Evolutionary conservation across 2,797 vertebrate genomes (phyloP).

Genomic region (Siniperca undulata): DNA sequence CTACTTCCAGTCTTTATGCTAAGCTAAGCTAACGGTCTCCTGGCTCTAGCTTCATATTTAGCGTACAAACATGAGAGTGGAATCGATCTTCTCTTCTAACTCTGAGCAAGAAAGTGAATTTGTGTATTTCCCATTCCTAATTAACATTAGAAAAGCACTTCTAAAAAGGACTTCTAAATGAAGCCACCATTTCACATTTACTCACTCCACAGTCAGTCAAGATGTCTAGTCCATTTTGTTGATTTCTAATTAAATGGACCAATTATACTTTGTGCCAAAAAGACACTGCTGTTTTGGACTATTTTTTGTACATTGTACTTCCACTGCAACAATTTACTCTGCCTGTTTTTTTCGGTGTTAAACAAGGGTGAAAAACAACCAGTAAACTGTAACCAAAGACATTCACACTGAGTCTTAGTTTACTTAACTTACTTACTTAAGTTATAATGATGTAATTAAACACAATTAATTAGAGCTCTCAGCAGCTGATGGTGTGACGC

Average conservation of each 20-base stretch:
- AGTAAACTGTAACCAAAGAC: conserved; percentile 36
- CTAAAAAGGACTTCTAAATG: not conserved
- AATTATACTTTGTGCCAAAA: not conserved
- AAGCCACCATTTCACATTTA: not conserved
- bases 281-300: not conserved
- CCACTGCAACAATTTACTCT: not conserved
- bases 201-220: not conserved
- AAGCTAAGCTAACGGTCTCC: not conserved
- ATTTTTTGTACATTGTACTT: not conserved
- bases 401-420: conserved; percentile 20
- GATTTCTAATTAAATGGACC: conserved; percentile 3
- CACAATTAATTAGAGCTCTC: conserved; percentile 50
- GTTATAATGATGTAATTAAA: conserved; percentile 59
- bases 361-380: conserved; percentile 46
- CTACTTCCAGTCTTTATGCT: not conserved
- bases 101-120: not conserved
- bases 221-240: not conserved
- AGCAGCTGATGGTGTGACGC: conserved; percentile 23
- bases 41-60: not conserved
- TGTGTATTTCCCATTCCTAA: not conserved
- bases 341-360: not conserved
- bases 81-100: not conserved
- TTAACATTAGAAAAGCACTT: not conserved
- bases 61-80: not conserved
- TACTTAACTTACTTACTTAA: conserved; percentile 37